Evolutionary conservation across 2,888 invertebrate genomes (phyloP).

Genomic region (Tanytarsus gracilentus): DNA sequence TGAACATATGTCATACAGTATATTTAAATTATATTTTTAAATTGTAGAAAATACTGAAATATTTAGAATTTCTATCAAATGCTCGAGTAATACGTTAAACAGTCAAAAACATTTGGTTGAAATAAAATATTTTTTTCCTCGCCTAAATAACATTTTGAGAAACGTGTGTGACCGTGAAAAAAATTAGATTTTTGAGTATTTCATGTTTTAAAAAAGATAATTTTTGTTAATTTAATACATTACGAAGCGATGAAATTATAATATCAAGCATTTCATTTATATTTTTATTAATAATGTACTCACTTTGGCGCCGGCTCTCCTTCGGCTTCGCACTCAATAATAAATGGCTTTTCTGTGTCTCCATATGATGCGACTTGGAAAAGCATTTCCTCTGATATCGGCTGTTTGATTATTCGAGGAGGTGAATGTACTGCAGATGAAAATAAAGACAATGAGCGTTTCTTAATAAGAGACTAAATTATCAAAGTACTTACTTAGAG

Average conservation of each 20-base stretch:
- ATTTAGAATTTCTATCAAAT: no score
- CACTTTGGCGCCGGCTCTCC: slow-evolving; percentile 92
- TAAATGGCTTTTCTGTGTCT: slow-evolving; percentile 86
- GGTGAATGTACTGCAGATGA: slow-evolving; percentile 66
- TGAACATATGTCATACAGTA: no score
- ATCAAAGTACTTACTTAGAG: slow-evolving; percentile 37
- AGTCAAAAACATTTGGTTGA: no score
- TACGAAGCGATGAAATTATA: neutral
- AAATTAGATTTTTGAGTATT: no score
- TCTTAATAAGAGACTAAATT: neutral
- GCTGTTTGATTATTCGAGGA: slow-evolving; percentile 85
- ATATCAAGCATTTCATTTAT: slow-evolving; percentile 19
- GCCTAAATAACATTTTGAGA: no score
- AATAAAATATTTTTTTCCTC: no score
- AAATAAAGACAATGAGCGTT: neutral
- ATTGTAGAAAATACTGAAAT: no score
- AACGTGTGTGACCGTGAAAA: no score
- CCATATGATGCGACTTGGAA: slow-evolving; percentile 79
- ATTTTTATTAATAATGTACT: slow-evolving; percentile 38
- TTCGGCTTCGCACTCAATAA: slow-evolving; percentile 93
- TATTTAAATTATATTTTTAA: no score
- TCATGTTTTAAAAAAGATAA: neutral
- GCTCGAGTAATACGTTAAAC: no score
- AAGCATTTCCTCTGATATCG: slow-evolving; percentile 79
- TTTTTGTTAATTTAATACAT: neutral